Conservation (phyloP, 2,797 vertebrate genomes). For the Spheniscus humboldti region DNA sequence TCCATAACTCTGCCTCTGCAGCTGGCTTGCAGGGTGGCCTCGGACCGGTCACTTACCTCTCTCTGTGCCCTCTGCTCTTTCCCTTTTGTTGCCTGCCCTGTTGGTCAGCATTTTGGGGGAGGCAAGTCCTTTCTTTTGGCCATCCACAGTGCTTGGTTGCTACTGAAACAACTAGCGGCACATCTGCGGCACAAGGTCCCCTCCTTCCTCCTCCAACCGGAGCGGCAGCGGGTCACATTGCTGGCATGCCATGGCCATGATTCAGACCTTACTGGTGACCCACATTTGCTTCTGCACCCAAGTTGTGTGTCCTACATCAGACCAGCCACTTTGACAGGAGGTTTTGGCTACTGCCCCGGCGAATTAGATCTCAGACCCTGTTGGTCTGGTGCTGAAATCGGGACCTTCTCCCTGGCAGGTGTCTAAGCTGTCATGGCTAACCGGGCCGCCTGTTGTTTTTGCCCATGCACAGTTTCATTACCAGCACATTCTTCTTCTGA, state of each 20-base stretch:
- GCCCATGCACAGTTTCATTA: constrained; percentile 45
- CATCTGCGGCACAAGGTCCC: neutral
- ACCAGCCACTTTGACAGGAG: neutral
- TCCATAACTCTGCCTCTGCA: neutral
- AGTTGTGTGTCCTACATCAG: neutral
- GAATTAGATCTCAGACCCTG: neutral
- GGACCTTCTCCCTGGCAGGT: neutral
- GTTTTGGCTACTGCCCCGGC: neutral
- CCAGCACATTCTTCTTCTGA: constrained; percentile 61
- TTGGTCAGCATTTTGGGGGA: neutral
- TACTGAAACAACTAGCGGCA: neutral
- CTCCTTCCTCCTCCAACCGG: neutral
- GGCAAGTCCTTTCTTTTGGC: neutral
- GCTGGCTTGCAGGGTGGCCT: neutral
- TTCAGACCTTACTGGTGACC: constrained; percentile 12
- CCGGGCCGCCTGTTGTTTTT: neutral
- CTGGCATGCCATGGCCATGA: constrained; percentile 42
- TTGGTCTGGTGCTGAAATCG: neutral
- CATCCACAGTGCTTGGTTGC: neutral
- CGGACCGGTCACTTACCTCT: neutral
- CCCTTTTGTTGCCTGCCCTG: neutral
- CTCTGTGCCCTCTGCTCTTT: neutral
- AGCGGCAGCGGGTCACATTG: neutral
- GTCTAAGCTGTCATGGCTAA: neutral
- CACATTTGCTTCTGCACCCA: constrained; percentile 26